Conservation (phyloP, 2,113 vertebrate species). For the Coptodon rendalli region DNA sequence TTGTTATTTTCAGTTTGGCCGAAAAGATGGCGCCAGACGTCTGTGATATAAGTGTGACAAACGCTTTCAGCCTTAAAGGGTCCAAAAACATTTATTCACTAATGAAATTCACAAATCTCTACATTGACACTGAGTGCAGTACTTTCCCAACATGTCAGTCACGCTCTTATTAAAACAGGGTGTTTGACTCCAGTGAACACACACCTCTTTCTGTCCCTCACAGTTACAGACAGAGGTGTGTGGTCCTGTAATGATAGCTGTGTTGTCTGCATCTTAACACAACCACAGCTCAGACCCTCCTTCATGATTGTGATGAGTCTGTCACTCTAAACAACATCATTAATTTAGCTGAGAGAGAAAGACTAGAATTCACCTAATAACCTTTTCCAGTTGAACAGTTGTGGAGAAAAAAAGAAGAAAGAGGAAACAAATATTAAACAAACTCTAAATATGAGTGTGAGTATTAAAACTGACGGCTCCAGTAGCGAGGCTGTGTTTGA, state of each 20-base stretch:
- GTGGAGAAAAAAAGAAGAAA: not conserved
- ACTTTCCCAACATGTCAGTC: not conserved
- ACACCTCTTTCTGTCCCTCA: not conserved
- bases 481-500: conserved; percentile 42
- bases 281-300: not conserved
- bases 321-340: not conserved
- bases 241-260: not conserved
- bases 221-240: not conserved
- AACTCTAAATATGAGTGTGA: not conserved
- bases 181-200: not conserved
- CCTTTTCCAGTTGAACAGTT: conserved; percentile 61
- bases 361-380: conserved; percentile 37
- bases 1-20: not conserved
- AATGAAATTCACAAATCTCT: not conserved
- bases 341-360: conserved; percentile 27
- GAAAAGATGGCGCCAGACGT: not conserved
- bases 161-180: not conserved
- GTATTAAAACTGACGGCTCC: conserved; percentile 25
- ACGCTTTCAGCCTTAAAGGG: not conserved
- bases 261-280: not conserved
- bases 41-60: not conserved
- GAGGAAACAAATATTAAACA: not conserved
- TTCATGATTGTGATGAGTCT: not conserved
- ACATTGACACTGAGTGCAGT: not conserved
- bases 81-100: not conserved